A percentile compares a stretch with the other conserved stretches of the same genome.
These are phyloP conservation scores for Schizaphis graminum DNA, from an alignment of 2,888 invertebrate species.

Conservation along the genomic window DNA sequence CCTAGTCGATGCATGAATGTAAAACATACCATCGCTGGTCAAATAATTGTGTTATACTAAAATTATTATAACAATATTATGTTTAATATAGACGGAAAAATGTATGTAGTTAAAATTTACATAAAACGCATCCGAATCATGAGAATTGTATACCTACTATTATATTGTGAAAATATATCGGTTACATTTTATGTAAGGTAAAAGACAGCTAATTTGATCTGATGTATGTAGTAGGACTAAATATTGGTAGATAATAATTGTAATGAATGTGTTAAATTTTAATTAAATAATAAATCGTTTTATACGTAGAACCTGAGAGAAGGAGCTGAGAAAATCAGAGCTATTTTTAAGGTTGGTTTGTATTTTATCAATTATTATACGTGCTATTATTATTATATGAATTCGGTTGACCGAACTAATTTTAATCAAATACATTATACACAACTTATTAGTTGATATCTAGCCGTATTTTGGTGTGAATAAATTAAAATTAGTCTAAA, in stretches of 20 bases:
- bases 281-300: neutral
- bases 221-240: neutral
- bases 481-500: neutral
- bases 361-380: neutral
- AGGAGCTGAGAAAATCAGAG: neutral
- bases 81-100: neutral
- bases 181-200: neutral
- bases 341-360: neutral
- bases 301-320: neutral
- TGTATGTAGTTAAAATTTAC: neutral
- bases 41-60: neutral
- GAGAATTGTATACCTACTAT: neutral
- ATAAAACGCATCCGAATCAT: neutral
- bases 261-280: neutral
- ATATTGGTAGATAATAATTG: neutral
- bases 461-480: no score
- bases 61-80: neutral
- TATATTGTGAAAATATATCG: neutral
- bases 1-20: neutral
- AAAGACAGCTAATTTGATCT: neutral
- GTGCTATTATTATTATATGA: neutral
- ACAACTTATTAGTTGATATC: no score
- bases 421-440: no score
- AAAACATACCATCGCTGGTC: neutral
- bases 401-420: neutral